Conservation (phyloP, 92 coral and sea anemone genomes). For the Zoanthus gigantus region DNA sequence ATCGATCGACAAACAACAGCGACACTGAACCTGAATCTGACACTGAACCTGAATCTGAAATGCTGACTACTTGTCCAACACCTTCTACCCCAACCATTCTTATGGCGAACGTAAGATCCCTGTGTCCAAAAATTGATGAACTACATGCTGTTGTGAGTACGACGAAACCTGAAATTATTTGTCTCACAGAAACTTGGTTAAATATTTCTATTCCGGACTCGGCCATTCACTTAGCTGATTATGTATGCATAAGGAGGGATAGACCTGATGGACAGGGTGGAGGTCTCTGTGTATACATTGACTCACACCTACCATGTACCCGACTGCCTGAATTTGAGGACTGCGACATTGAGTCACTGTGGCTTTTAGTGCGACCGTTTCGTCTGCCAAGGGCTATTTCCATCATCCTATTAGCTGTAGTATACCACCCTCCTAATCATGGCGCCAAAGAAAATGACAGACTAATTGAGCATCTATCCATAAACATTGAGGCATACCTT, state of each 20-base stretch:
- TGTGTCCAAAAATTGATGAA: conserved; percentile 33
- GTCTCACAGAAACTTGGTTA: conserved; percentile 20
- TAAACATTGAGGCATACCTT: conserved; percentile 42
- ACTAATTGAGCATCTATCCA: conserved; percentile 44
- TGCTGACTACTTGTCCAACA: neutral
- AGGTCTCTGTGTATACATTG: conserved; percentile 28
- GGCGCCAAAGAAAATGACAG: conserved; percentile 28
- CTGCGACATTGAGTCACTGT: conserved; percentile 43
- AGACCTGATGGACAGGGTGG: conserved; percentile 25
- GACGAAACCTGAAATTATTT: conserved; percentile 25
- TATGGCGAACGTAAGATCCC: conserved; percentile 41
- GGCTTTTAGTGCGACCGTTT: conserved; percentile 47
- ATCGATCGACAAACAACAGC: conserved; percentile 8
- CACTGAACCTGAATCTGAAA: neutral
- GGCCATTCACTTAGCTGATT: conserved; percentile 16
- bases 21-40: neutral
- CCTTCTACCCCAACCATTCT: conserved; percentile 16
- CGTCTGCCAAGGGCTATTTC: conserved; percentile 42
- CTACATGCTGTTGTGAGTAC: conserved; percentile 27
- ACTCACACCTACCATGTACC: conserved; percentile 21
- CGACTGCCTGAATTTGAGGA: conserved; percentile 24
- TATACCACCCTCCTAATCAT: conserved; percentile 41
- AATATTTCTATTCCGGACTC: conserved; percentile 21
- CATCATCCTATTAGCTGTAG: conserved; percentile 31
- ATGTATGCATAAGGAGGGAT: conserved; percentile 21